Evolutionary conservation across 2,888 invertebrate genomes (phyloP).

Genomic region (Himalopsyche tibetana): DNA sequence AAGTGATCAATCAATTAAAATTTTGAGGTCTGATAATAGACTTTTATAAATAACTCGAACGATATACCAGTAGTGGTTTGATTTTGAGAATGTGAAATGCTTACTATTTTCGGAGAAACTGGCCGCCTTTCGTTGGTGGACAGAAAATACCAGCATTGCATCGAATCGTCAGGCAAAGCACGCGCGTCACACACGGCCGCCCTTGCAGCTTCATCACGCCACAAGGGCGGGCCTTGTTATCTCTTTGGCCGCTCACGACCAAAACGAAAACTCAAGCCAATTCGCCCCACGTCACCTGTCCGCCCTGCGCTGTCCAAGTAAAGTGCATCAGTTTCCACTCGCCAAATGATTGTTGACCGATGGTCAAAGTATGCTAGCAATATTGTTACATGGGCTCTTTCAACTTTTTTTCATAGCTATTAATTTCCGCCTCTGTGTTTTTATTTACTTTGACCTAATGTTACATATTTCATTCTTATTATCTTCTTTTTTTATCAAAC

Average conservation of each 20-base stretch:
- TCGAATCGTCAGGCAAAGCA: constrained; percentile 56
- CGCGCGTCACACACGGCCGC: constrained; percentile 61
- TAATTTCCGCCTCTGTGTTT: too few species aligned
- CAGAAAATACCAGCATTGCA: neutral
- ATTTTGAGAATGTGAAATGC: neutral
- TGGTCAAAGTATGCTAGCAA: neutral
- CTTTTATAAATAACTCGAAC: too few species aligned
- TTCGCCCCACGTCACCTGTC: constrained; percentile 23
- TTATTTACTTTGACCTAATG: too few species aligned
- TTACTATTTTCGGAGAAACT: neutral
- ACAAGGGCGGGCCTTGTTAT: constrained; percentile 50
- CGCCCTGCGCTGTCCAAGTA: constrained; percentile 16
- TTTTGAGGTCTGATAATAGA: too few species aligned
- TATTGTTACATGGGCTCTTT: neutral
- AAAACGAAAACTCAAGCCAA: constrained; percentile 28
- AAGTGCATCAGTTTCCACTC: constrained; percentile 28
- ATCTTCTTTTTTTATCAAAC: too few species aligned
- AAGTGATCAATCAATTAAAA: too few species aligned
- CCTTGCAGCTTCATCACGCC: constrained; percentile 53
- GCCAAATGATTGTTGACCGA: constrained; percentile 34
- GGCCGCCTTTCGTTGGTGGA: constrained; percentile 41
- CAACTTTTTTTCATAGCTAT: neutral
- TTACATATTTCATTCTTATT: too few species aligned
- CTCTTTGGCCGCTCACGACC: constrained; percentile 28
- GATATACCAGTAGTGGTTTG: too few species aligned